Conservation (phyloP, 1,140 invertebrate genomes). For the Artemia franciscana region DNA sequence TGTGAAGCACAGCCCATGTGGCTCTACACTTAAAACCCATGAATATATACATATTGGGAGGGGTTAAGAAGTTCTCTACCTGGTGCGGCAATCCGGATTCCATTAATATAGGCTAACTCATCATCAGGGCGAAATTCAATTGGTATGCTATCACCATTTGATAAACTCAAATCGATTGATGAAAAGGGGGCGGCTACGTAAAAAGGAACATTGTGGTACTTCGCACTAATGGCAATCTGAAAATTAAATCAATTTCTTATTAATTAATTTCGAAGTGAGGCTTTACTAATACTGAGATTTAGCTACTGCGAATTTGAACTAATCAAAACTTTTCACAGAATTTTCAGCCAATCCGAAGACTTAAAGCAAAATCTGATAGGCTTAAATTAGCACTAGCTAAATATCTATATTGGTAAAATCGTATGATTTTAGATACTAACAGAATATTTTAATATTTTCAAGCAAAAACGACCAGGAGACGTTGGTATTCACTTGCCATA, state of each 20-base stretch:
- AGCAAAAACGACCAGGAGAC: too few relatives aligned
- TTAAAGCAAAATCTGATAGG: not conserved
- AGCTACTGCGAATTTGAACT: too few relatives aligned
- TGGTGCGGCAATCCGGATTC: slow-evolving; percentile 53
- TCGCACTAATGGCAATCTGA: slow-evolving; percentile 68
- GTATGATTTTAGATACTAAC: not conserved
- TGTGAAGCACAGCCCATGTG: too few relatives aligned
- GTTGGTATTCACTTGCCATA: not conserved
- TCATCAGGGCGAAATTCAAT: slow-evolving; percentile 76
- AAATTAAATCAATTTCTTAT: slow-evolving; percentile 2
- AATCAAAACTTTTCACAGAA: too few relatives aligned
- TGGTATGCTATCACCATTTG: slow-evolving; percentile 57
- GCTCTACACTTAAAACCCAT: too few relatives aligned
- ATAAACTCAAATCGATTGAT: slow-evolving; percentile 60
- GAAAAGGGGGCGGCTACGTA: slow-evolving; percentile 83
- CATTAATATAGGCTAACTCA: slow-evolving; percentile 73
- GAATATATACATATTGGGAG: too few relatives aligned
- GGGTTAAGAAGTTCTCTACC: too few relatives aligned
- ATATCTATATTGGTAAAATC: not conserved
- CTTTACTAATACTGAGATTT: not conserved
- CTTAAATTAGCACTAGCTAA: too few relatives aligned
- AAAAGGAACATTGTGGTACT: slow-evolving; percentile 76
- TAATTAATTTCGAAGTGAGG: not conserved
- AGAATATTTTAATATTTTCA: not conserved
- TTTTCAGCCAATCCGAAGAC: not conserved